Evolutionary conservation across 1,140 invertebrate genomes (phyloP), one percentile per base, ranked within the genome.

Genomic region (Drosophila mayri): DNA sequence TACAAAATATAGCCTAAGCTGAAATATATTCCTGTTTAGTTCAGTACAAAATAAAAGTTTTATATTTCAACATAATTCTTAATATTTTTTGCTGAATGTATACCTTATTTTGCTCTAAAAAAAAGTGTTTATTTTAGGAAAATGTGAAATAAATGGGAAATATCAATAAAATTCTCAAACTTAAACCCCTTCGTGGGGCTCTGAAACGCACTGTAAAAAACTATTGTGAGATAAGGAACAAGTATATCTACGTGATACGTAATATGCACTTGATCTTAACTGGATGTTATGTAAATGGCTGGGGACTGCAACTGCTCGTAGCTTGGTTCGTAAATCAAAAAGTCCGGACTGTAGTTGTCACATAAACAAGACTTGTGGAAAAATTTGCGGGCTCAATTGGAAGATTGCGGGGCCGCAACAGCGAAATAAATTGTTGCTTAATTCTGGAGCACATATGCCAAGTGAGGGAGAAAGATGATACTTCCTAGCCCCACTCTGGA

Each of bases 221-320:
- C 28, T 12, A 30, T 32, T 8, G 12, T 1, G 0, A 40, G 52
- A 71, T 71, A 72, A 49, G 37, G 11, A 49, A 59, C 40, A 18
- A 25, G 66, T 70, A 44, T 58, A 54, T 58, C 35, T 25, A 50
- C 20, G 35, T 40, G 11, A 70, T 54, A 47, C 64, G 68, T 70
- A 71, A 72, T 49, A 41, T 59, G 52, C 52, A 59, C 43, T 71
- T 71, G 68, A 72, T 72, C 66, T 72, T 72, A 72, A 72, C 68
- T 72, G 66, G 35, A 50, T 41, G 68, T 72, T 72, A 72, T 72
- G 68, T 49, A 72, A 72, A 72, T 72, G 4, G 11, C 16, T 60
- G 54, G 37, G 52, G 22, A 59, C 66, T 71, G 68, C 68, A 72
- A 20, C 40, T 55, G 35, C 1, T 38, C 35, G 25, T 12, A 1